Evolutionary conservation across 1,140 invertebrate species (phyloP).

Genomic region (Cyphomyrmex costatus): DNA sequence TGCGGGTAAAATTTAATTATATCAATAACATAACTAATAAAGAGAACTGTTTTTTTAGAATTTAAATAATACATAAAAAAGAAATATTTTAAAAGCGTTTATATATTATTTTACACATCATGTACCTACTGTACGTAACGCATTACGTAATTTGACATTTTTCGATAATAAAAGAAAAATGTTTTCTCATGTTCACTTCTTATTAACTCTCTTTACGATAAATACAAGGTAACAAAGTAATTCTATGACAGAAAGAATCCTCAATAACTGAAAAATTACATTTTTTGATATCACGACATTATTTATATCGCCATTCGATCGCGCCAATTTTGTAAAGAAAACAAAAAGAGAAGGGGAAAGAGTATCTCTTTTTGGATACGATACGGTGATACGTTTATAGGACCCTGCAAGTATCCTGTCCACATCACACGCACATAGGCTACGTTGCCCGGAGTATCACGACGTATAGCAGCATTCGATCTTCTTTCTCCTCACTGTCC

Average conservation of each 20-base stretch:
- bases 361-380: constrained; percentile 16
- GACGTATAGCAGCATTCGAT: constrained; percentile 50
- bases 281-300: neutral
- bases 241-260: neutral
- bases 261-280: neutral
- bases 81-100: neutral
- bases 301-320: constrained; percentile 3
- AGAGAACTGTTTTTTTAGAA: neutral
- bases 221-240: neutral
- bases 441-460: constrained; percentile 9
- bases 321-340: constrained; percentile 1
- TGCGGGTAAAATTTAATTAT: neutral
- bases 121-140: neutral
- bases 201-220: neutral
- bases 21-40: neutral
- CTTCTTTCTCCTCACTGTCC: constrained; percentile 30
- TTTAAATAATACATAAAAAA: neutral
- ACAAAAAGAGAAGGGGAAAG: neutral
- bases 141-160: neutral
- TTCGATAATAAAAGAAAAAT: neutral
- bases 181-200: neutral
- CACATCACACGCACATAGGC: constrained; percentile 16
- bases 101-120: neutral
- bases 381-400: constrained; percentile 26
- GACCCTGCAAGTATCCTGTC: constrained; percentile 16